A percentile compares a stretch with the other conserved stretches of the same genome.
These are phyloP conservation scores for Caenorhabditis sulstoni DNA, from an alignment of 2,888 invertebrate species.

Conservation along the genomic window DNA sequence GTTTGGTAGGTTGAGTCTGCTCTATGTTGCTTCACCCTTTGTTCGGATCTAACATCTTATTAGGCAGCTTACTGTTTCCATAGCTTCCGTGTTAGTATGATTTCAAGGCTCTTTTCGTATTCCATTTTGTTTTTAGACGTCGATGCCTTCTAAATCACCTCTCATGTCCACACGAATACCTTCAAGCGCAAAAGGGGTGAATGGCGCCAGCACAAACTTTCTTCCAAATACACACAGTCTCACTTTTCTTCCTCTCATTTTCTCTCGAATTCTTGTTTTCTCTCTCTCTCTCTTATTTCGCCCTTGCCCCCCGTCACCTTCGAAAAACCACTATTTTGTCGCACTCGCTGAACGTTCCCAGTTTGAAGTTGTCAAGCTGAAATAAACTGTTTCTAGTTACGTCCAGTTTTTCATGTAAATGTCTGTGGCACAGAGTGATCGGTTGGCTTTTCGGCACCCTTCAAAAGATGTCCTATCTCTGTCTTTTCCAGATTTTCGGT, in stretches of 20 bases:
- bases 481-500: background rate
- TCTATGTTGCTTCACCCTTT: too few relatives aligned
- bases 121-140: constrained; percentile 43
- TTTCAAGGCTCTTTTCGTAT: background rate
- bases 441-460: background rate
- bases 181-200: constrained; percentile 52
- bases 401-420: background rate
- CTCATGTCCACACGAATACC: constrained; percentile 36
- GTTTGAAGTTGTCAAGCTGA: constrained; percentile 30
- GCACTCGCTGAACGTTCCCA: constrained; percentile 41
- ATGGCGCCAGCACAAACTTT: constrained; percentile 47
- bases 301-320: background rate
- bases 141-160: constrained; percentile 49
- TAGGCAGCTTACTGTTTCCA: too few relatives aligned
- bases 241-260: constrained; percentile 6
- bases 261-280: background rate
- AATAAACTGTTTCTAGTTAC: constrained; percentile 54
- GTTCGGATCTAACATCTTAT: too few relatives aligned
- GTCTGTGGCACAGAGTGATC: background rate
- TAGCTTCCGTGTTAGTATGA: background rate
- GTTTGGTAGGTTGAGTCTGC: constrained; percentile 37
- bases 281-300: constrained; percentile 11
- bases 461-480: background rate
- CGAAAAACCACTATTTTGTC: constrained; percentile 12
- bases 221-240: constrained; percentile 37